Evolutionary conservation across 2,113 vertebrate genomes (phyloP).

Genomic region (Sigmodon hispidus): DNA sequence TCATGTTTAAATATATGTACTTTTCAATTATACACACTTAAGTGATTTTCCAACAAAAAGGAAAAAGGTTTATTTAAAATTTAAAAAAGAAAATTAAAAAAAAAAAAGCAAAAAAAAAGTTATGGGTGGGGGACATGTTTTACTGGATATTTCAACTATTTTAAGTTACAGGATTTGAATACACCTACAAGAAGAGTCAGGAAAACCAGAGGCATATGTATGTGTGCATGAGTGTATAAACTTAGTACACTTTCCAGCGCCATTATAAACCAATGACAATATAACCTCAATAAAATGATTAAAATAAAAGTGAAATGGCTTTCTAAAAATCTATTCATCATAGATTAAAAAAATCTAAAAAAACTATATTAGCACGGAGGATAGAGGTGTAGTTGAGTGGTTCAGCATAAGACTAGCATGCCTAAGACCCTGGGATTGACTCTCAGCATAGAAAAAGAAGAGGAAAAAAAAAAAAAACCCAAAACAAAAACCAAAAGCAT

Average conservation of each 20-base stretch:
- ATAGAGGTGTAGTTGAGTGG: not conserved
- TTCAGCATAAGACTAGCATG: not conserved
- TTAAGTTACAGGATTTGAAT: slow-evolving; percentile 39
- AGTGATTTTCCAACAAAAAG: slow-evolving; percentile 53
- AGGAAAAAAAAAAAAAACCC: not conserved
- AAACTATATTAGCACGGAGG: not conserved
- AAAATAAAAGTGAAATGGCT: slow-evolving; percentile 25
- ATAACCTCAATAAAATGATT: not conserved
- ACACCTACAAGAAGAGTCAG: not conserved
- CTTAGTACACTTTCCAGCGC: not conserved
- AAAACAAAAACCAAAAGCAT: not conserved
- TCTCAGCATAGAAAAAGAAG: not conserved
- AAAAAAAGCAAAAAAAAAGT: not conserved
- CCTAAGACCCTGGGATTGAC: not conserved
- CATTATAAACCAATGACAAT: not conserved
- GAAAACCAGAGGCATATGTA: not conserved
- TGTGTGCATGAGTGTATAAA: not conserved
- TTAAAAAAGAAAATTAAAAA: not conserved
- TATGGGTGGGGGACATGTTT: not conserved
- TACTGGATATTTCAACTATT: slow-evolving; percentile 36
- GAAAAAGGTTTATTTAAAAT: slow-evolving; percentile 28
- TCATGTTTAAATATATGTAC: slow-evolving; percentile 6
- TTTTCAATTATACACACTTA: slow-evolving; percentile 47
- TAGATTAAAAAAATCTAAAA: slow-evolving; percentile 28
- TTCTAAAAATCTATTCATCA: slow-evolving; percentile 47